Base-by-base conservation (phyloP, 2,113 vertebrate genomes). In the Ameiurus melas region DNA sequence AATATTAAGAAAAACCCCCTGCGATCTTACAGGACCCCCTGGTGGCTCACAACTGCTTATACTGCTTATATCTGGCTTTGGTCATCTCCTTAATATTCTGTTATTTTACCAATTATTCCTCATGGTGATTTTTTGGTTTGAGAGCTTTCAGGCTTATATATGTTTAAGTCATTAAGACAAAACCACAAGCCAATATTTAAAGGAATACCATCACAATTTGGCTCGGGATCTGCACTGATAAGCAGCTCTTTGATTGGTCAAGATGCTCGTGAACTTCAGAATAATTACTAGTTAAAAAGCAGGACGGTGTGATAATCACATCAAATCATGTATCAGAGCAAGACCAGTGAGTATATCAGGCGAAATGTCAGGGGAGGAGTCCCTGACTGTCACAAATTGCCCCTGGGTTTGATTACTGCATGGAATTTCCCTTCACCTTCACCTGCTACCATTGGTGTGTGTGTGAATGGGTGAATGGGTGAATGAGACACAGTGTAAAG, bases 281-380 rank as follows among this genome's bases (percentile, higher is more conserved):
- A 57, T 89, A 85, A 85, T 90, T 75, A 87, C n/a, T 22, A 77
- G 82, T 85, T 75, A 68, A 55, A 88, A 60, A 88, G 60, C 73
- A 83, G 79, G 53, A n/a, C 62, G 20, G 70, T 62, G n/a, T 79
- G 64, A 90, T 89, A 89, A 87, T 90, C 75, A 58, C 75, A 36
- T 85, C 10, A 77, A 75, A 75, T 86, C 79, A 68, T 87, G 85
- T 80, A 43, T 86, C 85, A 22, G 89, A 25, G 73, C 58, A 39
- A 82, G n/a, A 33, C 1, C 6, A 47, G 47, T 64, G 33, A 75
- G 22, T 17, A 16, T 43, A 75, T 88, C 39, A 39, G 80, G 60
- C 20, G 55, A 83, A 90, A 86, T 86, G 85, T 88, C 81, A 86
- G 85, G 22, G 83, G 53, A 86, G 84, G 84, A 62, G 43, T 6